Evolutionary conservation across 2,113 vertebrate species (phyloP), one percentile per base, ranked within the genome.

Genomic region (Canis aureus): DNA sequence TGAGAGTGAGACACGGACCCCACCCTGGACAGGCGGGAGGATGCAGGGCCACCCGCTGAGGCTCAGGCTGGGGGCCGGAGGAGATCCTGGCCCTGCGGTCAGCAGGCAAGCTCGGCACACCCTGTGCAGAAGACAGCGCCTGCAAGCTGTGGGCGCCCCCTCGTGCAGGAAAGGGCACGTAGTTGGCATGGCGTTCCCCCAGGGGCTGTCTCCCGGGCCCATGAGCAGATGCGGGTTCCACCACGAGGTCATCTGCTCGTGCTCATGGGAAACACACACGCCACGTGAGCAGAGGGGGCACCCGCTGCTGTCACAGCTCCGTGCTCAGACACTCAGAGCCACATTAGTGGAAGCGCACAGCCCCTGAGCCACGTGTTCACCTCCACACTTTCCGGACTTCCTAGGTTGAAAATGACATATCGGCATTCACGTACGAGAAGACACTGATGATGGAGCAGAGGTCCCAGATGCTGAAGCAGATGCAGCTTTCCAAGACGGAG

Each of bases 381-480:
- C 1, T 27, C 5, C 7, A 7, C 1, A 3, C 43, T 8, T 17
- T n/a, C 3, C 8, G 25, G 1, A 1, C 43, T 1, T 7, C 25
- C 43, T 13, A 99, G 99, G 99, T 99, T 29, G 99, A 99, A 95
- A 99, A 99, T 0, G 99, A 99, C 97, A 99, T 99, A 97, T 99
- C 99, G 5, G 99, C 99, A 0, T 99, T 99, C 98, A 99, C 99
- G 0, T 99, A 99, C 4, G 99, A 99, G 98, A 99, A 99, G 98
- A 99, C 99, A 0, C 98, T 99, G 94, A 96, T 99, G 99, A 99
- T 99, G 99, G 99, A 99, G 97, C 99, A 99, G 98, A 98, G 99
- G 74, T 99, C 99, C 6, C 99, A 99, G 98, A 99, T 99, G 99
- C 98, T 99, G 17, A 99, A 99, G 97, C 99, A 99, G 98, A 99